Evolutionary conservation across 2,797 vertebrate genomes (phyloP).

Genomic region (Huso huso): DNA sequence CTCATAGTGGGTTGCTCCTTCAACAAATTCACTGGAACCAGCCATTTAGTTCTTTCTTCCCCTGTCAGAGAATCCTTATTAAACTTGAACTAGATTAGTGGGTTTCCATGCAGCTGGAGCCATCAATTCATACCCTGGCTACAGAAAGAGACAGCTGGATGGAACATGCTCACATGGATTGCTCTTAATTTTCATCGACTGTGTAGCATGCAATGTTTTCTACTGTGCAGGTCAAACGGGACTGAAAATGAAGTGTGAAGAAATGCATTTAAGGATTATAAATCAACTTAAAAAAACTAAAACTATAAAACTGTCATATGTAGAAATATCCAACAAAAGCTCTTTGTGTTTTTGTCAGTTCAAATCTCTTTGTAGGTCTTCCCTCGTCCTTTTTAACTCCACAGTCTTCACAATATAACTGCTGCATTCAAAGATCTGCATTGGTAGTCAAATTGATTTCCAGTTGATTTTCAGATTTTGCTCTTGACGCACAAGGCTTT

Average conservation of each 20-base stretch:
- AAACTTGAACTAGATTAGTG: not conserved
- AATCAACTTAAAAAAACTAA: too few species aligned
- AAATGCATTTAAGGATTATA: constrained; percentile 13
- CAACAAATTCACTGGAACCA: not conserved
- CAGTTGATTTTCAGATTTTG: too few species aligned
- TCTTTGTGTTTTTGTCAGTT: too few species aligned
- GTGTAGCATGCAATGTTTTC: not conserved
- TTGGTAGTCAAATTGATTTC: too few species aligned
- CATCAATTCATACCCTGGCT: not conserved
- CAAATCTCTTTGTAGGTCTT: too few species aligned
- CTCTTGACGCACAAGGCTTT: too few species aligned
- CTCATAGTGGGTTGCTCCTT: not conserved
- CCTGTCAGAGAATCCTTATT: not conserved
- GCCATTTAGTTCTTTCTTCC: not conserved
- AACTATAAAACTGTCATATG: too few species aligned
- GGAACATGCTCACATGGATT: not conserved
- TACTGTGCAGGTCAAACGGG: not conserved
- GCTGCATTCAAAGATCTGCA: too few species aligned
- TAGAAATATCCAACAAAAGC: too few species aligned
- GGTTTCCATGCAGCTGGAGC: not conserved
- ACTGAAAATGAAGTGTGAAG: not conserved
- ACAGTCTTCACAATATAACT: too few species aligned
- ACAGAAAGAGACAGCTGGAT: not conserved
- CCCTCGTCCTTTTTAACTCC: too few species aligned
- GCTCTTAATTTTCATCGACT: not conserved